A percentile compares a stretch with the other conserved stretches of the same genome.
These are phyloP conservation scores for Psittacula cyanocephala DNA, from an alignment of 2,113 vertebrate genomes.

Conservation along the genomic window DNA sequence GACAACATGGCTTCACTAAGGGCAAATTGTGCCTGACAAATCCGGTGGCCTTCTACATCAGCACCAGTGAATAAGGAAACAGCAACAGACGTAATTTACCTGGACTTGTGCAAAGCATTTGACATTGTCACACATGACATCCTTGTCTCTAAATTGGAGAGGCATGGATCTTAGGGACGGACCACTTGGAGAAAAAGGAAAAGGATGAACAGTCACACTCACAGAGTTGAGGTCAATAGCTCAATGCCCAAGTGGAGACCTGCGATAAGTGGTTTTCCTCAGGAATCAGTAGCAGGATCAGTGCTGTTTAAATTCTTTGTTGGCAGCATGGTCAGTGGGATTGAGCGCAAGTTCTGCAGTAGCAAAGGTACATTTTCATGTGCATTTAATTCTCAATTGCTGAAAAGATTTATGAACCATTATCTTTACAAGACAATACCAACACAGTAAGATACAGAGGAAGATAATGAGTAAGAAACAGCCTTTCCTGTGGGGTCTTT, in stretches of 20 bases:
- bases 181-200: background rate
- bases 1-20: background rate
- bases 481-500: background rate
- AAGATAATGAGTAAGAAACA: constrained; percentile 15
- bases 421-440: constrained; percentile 25
- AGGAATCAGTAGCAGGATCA: background rate
- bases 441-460: background rate
- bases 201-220: background rate
- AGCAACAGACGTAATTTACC: background rate
- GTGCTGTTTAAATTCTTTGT: background rate
- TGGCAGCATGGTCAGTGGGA: background rate
- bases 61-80: background rate
- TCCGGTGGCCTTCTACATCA: background rate
- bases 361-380: background rate
- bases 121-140: background rate
- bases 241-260: background rate
- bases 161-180: background rate
- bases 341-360: background rate
- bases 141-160: background rate
- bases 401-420: constrained; percentile 40
- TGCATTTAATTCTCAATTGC: constrained; percentile 23
- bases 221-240: background rate
- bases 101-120: background rate
- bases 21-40: background rate
- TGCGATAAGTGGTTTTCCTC: background rate